Evolutionary conservation across 2,113 vertebrate species (phyloP).

Genomic region (Rhadina sibilatrix): DNA sequence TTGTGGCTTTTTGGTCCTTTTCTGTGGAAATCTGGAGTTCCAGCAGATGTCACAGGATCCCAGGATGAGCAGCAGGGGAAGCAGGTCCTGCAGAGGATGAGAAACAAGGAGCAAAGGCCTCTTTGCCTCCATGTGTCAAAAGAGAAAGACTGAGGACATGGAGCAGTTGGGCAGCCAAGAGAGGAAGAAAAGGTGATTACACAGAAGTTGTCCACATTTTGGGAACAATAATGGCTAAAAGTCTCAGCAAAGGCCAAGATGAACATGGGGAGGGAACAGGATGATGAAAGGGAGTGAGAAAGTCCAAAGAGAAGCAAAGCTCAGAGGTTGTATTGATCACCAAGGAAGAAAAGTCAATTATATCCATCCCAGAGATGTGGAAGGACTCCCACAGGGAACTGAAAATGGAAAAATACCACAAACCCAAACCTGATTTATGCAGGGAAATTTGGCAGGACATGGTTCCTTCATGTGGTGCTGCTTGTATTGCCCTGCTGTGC

Average conservation of each 20-base stretch:
- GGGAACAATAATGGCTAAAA: neutral
- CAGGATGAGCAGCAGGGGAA: neutral
- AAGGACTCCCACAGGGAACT: neutral
- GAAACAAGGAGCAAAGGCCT: neutral
- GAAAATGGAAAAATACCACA: neutral
- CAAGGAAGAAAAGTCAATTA: neutral
- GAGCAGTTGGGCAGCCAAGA: neutral
- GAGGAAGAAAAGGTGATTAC: neutral
- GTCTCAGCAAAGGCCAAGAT: neutral
- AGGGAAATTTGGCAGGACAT: neutral
- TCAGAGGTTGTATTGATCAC: neutral
- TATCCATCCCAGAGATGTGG: neutral
- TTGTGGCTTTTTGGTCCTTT: neutral
- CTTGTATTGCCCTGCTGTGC: neutral
- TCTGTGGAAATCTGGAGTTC: neutral
- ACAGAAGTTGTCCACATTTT: neutral
- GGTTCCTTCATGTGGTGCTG: neutral
- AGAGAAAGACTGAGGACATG: neutral
- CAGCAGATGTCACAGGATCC: neutral
- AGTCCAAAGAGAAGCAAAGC: neutral
- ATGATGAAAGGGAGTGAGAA: neutral
- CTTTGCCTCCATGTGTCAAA: neutral
- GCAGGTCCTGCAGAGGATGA: neutral
- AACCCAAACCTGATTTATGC: neutral
- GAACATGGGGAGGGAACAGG: neutral